phyloP scores from a whole-genome alignment of 2,113 vertebrate genomes.

The Archilochus colubris region DNA sequence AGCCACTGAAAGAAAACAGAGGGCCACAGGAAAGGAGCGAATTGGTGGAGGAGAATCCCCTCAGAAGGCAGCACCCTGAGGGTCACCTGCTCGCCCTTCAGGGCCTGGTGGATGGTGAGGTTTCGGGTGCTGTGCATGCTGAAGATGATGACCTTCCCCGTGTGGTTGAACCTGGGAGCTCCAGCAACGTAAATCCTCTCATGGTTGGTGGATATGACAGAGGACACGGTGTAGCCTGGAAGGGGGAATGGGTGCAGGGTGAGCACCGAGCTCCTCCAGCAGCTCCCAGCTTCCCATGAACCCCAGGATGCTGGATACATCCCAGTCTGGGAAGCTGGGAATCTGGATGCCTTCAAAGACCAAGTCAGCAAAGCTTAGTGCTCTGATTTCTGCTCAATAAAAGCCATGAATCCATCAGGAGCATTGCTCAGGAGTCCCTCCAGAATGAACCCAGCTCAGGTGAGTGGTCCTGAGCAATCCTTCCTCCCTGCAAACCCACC shows the following conservation, averaged over 20 bases:
- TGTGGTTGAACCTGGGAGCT: constrained; percentile 97
- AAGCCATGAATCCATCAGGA: not conserved
- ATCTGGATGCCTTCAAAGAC: not conserved
- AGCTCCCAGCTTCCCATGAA: not conserved
- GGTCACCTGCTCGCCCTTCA: constrained; percentile 90
- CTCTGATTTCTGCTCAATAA: not conserved
- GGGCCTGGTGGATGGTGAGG: constrained; percentile 88
- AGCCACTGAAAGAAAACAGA: fast-evolving
- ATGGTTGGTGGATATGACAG: constrained; percentile 78
- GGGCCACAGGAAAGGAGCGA: fast-evolving
- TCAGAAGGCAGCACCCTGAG: fast-evolving
- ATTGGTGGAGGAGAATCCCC: not conserved
- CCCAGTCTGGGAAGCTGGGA: not conserved
- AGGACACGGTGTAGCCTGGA: constrained; percentile 92
- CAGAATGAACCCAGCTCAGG: not conserved
- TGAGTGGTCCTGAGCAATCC: fast-evolving
- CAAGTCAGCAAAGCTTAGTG: fast-evolving
- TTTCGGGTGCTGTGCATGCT: constrained; percentile 86
- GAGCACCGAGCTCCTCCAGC: not conserved
- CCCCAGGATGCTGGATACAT: not conserved
- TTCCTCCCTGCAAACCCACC: not conserved
- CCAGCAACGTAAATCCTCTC: constrained; percentile 86
- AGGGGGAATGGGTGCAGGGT: fast-evolving
- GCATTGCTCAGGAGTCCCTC: fast-evolving
- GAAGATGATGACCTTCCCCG: constrained; percentile 93